Evolutionary conservation across 2,113 vertebrate genomes (phyloP), one percentile per base, ranked within the genome.

Genomic region (Numida meleagris): DNA sequence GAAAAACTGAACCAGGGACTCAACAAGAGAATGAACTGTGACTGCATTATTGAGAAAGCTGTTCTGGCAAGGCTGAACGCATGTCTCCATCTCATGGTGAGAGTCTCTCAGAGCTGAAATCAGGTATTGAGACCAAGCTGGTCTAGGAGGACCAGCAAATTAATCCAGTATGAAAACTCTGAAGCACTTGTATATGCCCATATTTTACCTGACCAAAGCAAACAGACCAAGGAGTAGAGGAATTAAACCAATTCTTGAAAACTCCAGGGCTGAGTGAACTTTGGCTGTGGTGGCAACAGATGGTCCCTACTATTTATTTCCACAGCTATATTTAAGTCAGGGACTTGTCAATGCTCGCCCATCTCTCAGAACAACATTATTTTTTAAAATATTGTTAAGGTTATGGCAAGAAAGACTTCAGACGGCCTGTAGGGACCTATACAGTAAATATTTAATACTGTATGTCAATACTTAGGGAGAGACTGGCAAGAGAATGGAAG

Each of bases 41-140:
- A 87, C 57, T 74, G n/a, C 66, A 40, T 84, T 86, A 72, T 67
- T 95, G 85, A 82, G 82, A 74, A 88, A 94, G 50, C 65, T 89
- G 40, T n/a, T 88, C 66, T 82, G 68, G 65, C n/a, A 88, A 88
- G 38, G 50, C 36, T 90, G 79, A 85, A 78, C 10, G 1, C 79
- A 38, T 1, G 0, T 59, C 59, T 82, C 82, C 73, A 90, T 94
- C 88, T 81, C 55, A 88, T 75, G 70, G 70, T 71, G 62, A 77
- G 50, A 81, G 31, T 50, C 27, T 78, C 57, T 90, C 70, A 90
- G 73, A 94, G 61, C 5, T 45, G 83, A 85, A 93, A 83, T 78
- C 48, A 78, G 82, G 36, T 77, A 59, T 4, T 82, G 73, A 58
- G 16, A 82, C 59, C 0, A 0, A 46, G 10, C 46, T 61, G 82